Evolutionary conservation across 2,888 invertebrate genomes (phyloP), one percentile per base, ranked within the genome.

Genomic region (Oligia fasciuncula): DNA sequence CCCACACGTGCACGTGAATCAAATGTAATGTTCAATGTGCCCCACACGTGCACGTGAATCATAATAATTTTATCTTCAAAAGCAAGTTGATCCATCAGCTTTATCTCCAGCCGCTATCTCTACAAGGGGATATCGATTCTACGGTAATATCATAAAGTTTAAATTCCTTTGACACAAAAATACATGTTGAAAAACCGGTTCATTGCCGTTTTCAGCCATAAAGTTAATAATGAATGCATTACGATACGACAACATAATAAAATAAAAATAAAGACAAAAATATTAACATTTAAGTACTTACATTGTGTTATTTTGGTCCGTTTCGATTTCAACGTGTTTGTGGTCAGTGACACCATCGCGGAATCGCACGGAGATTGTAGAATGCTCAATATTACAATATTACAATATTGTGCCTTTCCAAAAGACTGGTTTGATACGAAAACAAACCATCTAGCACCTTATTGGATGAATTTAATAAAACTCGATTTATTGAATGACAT

Each of bases 31-130:
- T 66, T n/a, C n/a, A n/a, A n/a, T n/a, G n/a, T n/a, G 54, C 11
- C 29, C 29, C 67, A 63, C 84, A 77, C 75, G 76, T 83, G 77
- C 73, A 75, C 78, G 76, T 85, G 84, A 60, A 78, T 73, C 83
- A 81, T 78, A 76, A 68, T 75, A 79, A 73, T 73, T 81, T 90
- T 90, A 91, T 92, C 91, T 86, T 86, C 78, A 87, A 90, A 91
- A 92, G 91, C 90, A 92, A 90, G 88, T 89, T 88, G 80, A 92
- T 92, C 90, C 88, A 91, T 92, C 91, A 90, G 84, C 62, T 71
- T 87, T 89, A 92, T 92, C 90, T 87, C 77, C n/a, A 63, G 81
- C 49, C 49, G 49, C 19, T 80, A 80, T 69, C 69, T 73, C 29
- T 17, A 70, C 76, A 76, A 54, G 23, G 35, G 11, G 83, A 76